Evolutionary conservation across 1,140 invertebrate species (phyloP), one percentile per base, ranked within the genome.

Genomic region (Prorops nasuta): DNA sequence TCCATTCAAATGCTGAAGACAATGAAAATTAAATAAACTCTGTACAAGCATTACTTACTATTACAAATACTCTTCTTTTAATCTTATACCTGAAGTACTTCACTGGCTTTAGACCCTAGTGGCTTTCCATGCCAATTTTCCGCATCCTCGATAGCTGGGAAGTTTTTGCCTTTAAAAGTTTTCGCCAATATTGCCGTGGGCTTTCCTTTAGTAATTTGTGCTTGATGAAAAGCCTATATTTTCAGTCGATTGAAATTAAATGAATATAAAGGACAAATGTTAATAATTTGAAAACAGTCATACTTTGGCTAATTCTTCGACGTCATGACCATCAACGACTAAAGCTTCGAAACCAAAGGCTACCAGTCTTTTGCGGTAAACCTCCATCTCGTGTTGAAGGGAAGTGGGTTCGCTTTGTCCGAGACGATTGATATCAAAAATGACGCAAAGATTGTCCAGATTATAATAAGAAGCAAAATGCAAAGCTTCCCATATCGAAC

Each of bases 121-220:
- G 96, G 86, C 70, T 98, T 99, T 32, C 98, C 98, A 71, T 99
- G 98, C 95, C 95, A 99, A 71, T 97, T 95, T 38, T 94, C 88
- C 51, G 83, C 37, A 78, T 99, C 91, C 76, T 98, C 95, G 67
- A 99, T 94, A 21, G 84, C 81, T 42, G 86, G 84, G 72, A 96
- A 96, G 54, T 88, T 86, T 68, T 86, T 92, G 3, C 97, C 97
- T 77, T 99, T 99, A 69, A 85, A 95, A 0, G 97, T 99, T 80
- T 98, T 98, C 18, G 93, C 93, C 40, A 99, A 77, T 28, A 99
- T 83, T 38, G 92, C 94, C 12, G 94, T 96, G 19, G 98, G 98
- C 66, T 89, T 89, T 24, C 83, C 92, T 67, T 88, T 87, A 0
- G 85, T 87, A 18, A 74, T 74, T 19, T 86, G 79, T 1, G 92